Base-by-base conservation (phyloP, 1,140 invertebrate species). In the Drosophila baimaii region DNA sequence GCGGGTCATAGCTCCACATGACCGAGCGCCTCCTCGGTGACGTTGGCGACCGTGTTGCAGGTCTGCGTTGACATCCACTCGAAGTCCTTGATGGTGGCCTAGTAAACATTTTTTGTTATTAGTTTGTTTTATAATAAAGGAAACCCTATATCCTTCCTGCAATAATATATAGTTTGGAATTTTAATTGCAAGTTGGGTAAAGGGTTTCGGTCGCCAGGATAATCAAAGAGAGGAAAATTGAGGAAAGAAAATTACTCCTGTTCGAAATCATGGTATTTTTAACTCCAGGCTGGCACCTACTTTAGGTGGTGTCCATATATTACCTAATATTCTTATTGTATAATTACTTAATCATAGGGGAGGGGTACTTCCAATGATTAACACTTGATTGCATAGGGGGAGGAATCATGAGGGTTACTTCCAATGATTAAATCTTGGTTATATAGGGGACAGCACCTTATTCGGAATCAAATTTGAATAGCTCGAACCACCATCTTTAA, bases 31-130 rank as follows among this genome's bases (percentile, higher is more conserved):
- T 77, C 58, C 29, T 77, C 84, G 7, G 90, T 90, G 56, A 56
- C 69, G 43, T 91, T 92, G 56, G 15, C 71, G 37, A 77, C 62
- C 13, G 75, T 75, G 63, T 84, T 78, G 63, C 90, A 92, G 8
- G 90, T 84, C 58, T 91, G 80, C 17, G 72, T 82, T 2, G 90
- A 91, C 92, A 94, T 94, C 94, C 94, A 94, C 33, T 92, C 90
- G 19, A 94, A 93, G 72, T 94, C 94, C 65, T 92, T 92, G 19
- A 94, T 81, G 29, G 90, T 91, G 27, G 90, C 90, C 90, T 91
- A 33, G 49, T 7, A 2, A 13, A 9, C 57, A 31, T 17, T 5
- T 15, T 29, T n/a, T 13, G 2, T 49, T 13, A 3, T 49, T 49
- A 49, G n/a, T 17, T 12, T 3, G 7, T 29, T 2, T 9, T 5